Percentiles rank a stretch among this genome's conserved stretches.
Evolutionary conservation across 2,113 vertebrate genomes (phyloP).

Genomic region (Bettongia penicillata): DNA sequence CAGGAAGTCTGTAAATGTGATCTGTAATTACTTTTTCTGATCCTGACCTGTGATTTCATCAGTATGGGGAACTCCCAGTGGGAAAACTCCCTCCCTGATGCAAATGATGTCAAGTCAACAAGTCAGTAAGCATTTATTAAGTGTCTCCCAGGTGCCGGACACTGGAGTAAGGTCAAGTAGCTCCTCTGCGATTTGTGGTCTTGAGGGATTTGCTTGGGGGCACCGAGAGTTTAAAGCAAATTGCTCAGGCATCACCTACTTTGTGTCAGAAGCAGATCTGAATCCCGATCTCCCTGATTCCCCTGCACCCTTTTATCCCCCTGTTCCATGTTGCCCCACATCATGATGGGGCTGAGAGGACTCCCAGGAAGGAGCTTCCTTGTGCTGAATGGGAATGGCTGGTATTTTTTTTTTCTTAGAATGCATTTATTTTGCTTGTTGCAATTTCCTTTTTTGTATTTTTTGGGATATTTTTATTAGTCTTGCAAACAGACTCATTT

Average conservation of each 20-base stretch:
- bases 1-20: not conserved
- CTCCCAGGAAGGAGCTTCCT: not conserved
- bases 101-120: not conserved
- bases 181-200: not conserved
- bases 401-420: not conserved
- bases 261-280: not conserved
- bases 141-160: not conserved
- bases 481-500: not conserved
- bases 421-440: not conserved
- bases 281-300: not conserved
- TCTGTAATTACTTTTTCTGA: not conserved
- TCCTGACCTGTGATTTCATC: not conserved
- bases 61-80: not conserved
- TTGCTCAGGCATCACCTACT: not conserved
- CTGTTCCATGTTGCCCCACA: not conserved
- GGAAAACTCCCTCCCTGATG: not conserved
- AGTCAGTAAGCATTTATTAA: not conserved
- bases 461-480: not conserved
- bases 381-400: not conserved
- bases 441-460: not conserved
- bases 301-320: no score
- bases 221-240: not conserved
- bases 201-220: not conserved
- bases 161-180: not conserved
- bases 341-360: not conserved